Conservation (phyloP, 2,797 vertebrate species). For the Mormyrops boulengeri region DNA sequence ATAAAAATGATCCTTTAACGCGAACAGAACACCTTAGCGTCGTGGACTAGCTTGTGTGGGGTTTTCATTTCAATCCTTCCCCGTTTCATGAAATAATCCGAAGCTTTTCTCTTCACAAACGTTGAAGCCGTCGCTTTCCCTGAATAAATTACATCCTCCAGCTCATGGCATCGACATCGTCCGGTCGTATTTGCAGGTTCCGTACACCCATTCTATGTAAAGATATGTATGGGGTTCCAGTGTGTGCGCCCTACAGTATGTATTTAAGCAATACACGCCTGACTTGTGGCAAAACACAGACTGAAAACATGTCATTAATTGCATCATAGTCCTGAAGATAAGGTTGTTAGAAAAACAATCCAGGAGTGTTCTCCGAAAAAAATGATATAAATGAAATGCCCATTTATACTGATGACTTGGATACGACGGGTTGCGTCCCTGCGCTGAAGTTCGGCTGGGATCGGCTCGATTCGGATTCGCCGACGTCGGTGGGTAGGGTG, state of each 20-base stretch:
- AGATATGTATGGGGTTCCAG: constrained; percentile 38
- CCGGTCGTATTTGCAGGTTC: constrained; percentile 24
- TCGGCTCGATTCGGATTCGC: constrained; percentile 55
- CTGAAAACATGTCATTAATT: background rate
- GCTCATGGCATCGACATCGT: background rate
- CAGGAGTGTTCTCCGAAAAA: constrained; percentile 21
- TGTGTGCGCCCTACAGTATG: constrained; percentile 31
- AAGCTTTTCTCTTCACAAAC: background rate
- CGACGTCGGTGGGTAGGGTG: background rate
- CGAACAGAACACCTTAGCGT: background rate
- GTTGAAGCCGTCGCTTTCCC: background rate
- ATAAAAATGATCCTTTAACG: background rate
- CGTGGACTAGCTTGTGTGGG: background rate
- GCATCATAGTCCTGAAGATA: background rate
- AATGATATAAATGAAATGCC: constrained; percentile 62
- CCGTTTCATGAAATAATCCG: background rate
- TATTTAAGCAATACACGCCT: constrained; percentile 33
- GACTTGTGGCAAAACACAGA: constrained; percentile 21
- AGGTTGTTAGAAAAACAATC: background rate
- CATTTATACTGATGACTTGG: constrained; percentile 45
- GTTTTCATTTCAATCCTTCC: background rate
- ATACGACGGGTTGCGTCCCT: constrained; percentile 49
- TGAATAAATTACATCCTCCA: constrained; percentile 5
- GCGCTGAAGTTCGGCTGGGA: constrained; percentile 40
- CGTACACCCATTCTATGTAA: constrained; percentile 37